Conservation (phyloP, 2,888 invertebrate species). For the Schrankia costaestrigalis region DNA sequence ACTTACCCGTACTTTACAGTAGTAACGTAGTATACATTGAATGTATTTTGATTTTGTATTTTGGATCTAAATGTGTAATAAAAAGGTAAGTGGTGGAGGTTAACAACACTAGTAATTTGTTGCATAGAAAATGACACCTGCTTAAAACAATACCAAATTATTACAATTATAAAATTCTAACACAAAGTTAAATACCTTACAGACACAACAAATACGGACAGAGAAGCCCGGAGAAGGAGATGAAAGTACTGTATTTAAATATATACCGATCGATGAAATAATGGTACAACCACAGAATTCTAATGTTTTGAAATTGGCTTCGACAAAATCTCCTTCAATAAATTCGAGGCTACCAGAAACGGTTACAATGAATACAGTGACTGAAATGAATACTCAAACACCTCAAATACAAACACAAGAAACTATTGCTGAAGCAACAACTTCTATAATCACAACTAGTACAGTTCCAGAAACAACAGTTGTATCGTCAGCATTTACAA, state of each 20-base stretch:
- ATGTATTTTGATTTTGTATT: slow-evolving; percentile 10
- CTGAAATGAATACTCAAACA: slow-evolving; percentile 60
- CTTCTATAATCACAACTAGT: slow-evolving; percentile 33
- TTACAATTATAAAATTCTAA: slow-evolving; percentile 21
- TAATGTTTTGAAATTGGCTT: slow-evolving; percentile 66
- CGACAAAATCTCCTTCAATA: slow-evolving; percentile 51
- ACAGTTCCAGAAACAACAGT: slow-evolving; percentile 26
- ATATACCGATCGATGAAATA: slow-evolving; percentile 73
- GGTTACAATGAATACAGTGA: slow-evolving; percentile 42
- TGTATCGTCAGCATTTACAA: slow-evolving; percentile 29
- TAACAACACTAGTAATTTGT: slow-evolving; percentile 11
- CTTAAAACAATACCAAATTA: slow-evolving; percentile 4
- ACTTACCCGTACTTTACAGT: neutral
- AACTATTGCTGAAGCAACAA: slow-evolving; percentile 36
- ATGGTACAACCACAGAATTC: slow-evolving; percentile 59
- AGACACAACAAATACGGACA: slow-evolving; percentile 78
- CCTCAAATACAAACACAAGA: slow-evolving; percentile 49
- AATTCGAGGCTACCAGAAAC: slow-evolving; percentile 46
- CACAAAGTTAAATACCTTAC: slow-evolving; percentile 46
- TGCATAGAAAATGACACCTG: slow-evolving; percentile 9
- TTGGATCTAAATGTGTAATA: slow-evolving; percentile 5
- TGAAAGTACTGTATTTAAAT: slow-evolving; percentile 68
- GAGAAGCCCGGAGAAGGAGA: slow-evolving; percentile 68
- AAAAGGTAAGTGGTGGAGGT: slow-evolving; percentile 66
- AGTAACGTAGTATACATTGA: slow-evolving; percentile 21